Evolutionary conservation across 2,888 invertebrate genomes (phyloP).

Genomic region (Polymixis flavicincta): DNA sequence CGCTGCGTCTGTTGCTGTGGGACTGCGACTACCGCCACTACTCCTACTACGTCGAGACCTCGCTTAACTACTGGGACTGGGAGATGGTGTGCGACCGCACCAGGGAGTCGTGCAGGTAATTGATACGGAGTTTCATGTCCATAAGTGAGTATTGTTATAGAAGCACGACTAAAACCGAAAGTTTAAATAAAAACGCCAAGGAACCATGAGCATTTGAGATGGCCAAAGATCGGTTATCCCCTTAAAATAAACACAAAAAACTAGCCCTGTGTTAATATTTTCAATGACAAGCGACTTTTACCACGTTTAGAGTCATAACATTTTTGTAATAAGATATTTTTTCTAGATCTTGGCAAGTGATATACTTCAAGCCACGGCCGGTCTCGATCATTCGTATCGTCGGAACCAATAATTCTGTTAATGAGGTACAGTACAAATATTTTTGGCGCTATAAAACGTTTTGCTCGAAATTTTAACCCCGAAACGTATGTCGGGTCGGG

Average conservation of each 20-base stretch:
- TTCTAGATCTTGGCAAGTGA: constrained; percentile 97
- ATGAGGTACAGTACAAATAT: constrained; percentile 93
- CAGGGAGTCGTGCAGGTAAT: constrained; percentile 93
- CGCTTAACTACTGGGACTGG: constrained; percentile 98
- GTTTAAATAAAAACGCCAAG: not conserved
- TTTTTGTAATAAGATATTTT: constrained; percentile 43
- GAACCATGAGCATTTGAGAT: not conserved
- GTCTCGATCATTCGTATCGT: constrained; percentile 98
- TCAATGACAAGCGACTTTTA: not conserved
- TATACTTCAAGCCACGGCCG: constrained; percentile 95
- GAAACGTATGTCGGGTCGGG: not conserved
- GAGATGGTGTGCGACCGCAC: constrained; percentile 97
- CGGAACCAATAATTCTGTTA: constrained; percentile 99
- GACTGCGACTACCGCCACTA: constrained; percentile 99
- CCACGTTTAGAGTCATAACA: not conserved
- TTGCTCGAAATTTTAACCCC: not conserved
- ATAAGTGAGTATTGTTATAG: not conserved
- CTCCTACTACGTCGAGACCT: constrained; percentile 98
- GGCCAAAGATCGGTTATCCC: not conserved
- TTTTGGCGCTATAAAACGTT: not conserved
- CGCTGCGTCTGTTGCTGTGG: constrained; percentile 98
- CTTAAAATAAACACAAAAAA: not conserved
- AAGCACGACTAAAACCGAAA: no score
- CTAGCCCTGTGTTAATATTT: not conserved
- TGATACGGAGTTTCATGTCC: not conserved